These are phyloP conservation scores for Cyanoramphus novaezelandiae DNA, from an alignment of 2,113 vertebrate species.

Conservation along the genomic window DNA sequence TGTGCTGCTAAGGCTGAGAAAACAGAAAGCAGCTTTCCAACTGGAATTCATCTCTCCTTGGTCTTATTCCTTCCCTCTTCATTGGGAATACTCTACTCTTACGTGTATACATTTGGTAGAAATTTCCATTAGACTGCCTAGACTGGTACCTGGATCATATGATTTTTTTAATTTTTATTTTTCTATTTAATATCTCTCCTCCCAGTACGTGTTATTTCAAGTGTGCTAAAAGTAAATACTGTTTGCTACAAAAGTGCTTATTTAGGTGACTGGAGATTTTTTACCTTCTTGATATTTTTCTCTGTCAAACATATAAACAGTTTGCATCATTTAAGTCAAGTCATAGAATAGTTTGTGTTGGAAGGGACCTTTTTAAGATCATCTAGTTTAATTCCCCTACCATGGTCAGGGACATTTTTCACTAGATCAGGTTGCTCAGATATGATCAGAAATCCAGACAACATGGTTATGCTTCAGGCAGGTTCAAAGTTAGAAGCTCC, in stretches of 20 bases:
- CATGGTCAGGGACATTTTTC: background rate
- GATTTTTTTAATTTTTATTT: background rate
- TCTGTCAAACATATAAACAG: background rate
- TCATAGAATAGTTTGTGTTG: background rate
- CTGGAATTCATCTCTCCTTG: background rate
- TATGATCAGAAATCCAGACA: background rate
- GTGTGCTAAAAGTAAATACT: background rate
- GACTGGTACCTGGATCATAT: background rate
- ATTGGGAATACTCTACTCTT: background rate
- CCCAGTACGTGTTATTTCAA: background rate
- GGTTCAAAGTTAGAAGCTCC: background rate
- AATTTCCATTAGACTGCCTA: background rate
- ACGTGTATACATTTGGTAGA: background rate
- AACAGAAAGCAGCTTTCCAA: background rate
- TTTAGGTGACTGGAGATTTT: background rate
- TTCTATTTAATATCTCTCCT: background rate
- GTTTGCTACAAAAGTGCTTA: background rate
- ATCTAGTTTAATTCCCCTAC: background rate
- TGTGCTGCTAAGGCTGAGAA: background rate
- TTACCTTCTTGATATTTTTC: background rate
- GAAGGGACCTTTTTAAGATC: background rate
- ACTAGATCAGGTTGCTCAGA: background rate
- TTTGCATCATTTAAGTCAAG: background rate
- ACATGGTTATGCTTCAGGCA: background rate
- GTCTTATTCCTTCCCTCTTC: background rate